Conservation (phyloP, 2,888 invertebrate species). For the Eristalis intricaria region DNA sequence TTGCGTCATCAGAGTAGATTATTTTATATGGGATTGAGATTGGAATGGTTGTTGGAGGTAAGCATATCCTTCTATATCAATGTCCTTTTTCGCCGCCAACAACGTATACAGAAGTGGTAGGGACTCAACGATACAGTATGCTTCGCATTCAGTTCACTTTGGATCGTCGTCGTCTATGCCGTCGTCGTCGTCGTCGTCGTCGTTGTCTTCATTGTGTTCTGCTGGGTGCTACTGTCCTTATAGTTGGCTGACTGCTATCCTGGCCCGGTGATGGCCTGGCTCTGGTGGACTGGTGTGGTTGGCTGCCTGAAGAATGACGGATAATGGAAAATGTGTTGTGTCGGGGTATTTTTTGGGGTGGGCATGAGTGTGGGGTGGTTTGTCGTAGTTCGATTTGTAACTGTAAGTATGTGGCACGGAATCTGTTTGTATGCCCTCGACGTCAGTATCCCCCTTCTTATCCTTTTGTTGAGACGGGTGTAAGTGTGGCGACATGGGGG, state of each 20-base stretch:
- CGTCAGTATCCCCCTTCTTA: constrained; percentile 43
- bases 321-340: constrained; percentile 67
- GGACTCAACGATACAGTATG: constrained; percentile 54
- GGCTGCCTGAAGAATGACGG: constrained; percentile 50
- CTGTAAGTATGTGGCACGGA: constrained; percentile 67
- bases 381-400: constrained; percentile 70
- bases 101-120: constrained; percentile 24
- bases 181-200: constrained; percentile 32
- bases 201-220: constrained; percentile 24
- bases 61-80: constrained; percentile 59
- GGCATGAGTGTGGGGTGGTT: constrained; percentile 8
- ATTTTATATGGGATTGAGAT: constrained; percentile 66
- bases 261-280: background rate
- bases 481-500: background rate
- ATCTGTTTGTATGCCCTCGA: constrained; percentile 53
- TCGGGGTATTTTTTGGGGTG: constrained; percentile 4
- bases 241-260: constrained; percentile 36
- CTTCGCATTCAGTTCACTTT: constrained; percentile 59
- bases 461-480: constrained; percentile 45
- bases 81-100: constrained; percentile 50
- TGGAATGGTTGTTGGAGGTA: constrained; percentile 36
- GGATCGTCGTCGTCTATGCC: constrained; percentile 45
- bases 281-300: constrained; percentile 1
- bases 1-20: constrained; percentile 72
- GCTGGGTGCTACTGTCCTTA: constrained; percentile 51